These are phyloP conservation scores for Anseranas semipalmata DNA, from an alignment of 2,113 vertebrate species.

Conservation along the genomic window DNA sequence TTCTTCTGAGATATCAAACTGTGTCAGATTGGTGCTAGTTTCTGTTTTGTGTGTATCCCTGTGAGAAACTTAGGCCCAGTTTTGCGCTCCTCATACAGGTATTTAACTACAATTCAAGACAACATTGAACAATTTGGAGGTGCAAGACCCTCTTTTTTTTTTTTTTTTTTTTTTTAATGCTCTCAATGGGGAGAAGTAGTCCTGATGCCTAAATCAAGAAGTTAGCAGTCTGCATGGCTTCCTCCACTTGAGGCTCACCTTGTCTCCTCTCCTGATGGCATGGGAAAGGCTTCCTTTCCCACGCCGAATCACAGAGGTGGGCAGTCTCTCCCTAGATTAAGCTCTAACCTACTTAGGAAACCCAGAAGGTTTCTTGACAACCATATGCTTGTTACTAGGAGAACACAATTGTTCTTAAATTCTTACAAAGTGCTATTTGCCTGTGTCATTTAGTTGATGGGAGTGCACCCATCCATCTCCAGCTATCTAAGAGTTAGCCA, in stretches of 20 bases:
- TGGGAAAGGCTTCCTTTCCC: background rate
- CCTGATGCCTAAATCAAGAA: background rate
- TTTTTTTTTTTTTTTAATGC: too few species aligned
- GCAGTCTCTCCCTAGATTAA: background rate
- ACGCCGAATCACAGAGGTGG: background rate
- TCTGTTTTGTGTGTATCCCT: background rate
- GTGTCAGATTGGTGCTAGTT: background rate
- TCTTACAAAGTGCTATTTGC: background rate
- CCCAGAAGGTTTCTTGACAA: background rate
- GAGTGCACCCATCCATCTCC: background rate
- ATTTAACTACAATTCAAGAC: background rate
- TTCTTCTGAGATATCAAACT: background rate
- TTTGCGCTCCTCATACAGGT: background rate
- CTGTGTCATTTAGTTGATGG: background rate
- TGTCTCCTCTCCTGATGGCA: background rate
- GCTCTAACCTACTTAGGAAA: background rate
- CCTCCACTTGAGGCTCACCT: background rate
- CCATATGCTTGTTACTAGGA: background rate
- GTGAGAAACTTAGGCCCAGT: background rate
- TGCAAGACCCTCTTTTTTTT: background rate
- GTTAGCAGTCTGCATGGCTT: background rate
- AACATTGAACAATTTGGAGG: background rate
- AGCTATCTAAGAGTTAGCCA: background rate
- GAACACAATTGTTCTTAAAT: background rate
- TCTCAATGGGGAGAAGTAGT: background rate